These are phyloP conservation scores for human DNA, from an alignment of 2,113 vertebrate genomes.

Conservation along the genomic window GRCh38 chr12:130707001-130707500, in stretches of 20 bases:
- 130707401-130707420: neutral
- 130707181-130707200: accelerated
- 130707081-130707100: neutral
- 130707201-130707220: neutral
- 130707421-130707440: neutral
- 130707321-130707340: neutral
- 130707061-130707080: neutral
- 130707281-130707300: neutral
- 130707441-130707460: neutral
- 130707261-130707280: neutral
- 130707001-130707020: neutral
- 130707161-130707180: accelerated
- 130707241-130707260: neutral
- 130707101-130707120: neutral
- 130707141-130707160: accelerated
- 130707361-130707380: neutral
- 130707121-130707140: accelerated
- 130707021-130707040: neutral
- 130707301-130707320: neutral
- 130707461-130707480: neutral
- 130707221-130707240: accelerated
- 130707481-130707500: neutral
- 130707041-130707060: neutral
- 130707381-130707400: neutral
- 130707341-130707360: neutral